These are phyloP conservation scores for Drosophila imparisetae DNA, from an alignment of 2,888 invertebrate species.

Conservation along the genomic window DNA sequence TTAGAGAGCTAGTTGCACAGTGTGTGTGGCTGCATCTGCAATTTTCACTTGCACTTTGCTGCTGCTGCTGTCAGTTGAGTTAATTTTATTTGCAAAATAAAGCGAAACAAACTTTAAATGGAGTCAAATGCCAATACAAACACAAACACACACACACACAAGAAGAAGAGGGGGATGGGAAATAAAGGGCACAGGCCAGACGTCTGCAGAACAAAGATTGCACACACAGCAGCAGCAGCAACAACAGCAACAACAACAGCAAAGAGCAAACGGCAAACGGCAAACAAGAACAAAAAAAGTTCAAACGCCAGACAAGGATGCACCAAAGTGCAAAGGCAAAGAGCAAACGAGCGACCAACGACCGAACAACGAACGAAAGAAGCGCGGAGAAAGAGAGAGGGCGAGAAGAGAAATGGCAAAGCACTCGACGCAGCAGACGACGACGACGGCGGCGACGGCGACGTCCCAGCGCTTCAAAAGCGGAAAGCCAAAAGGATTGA, in stretches of 20 bases:
- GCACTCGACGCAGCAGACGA: conserved; percentile 69
- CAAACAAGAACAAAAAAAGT: conserved; percentile 69
- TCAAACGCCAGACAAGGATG: conserved; percentile 80
- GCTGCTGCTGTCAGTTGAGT: conserved; percentile 69
- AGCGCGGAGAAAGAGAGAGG: neutral
- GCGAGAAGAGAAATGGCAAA: conserved; percentile 43
- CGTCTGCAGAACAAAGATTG: conserved; percentile 81
- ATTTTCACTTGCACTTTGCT: conserved; percentile 76
- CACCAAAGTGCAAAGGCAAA: conserved; percentile 81
- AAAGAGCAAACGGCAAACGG: conserved; percentile 37
- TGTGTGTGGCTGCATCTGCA: conserved; percentile 49
- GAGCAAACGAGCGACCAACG: conserved; percentile 58
- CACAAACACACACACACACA: conserved; percentile 13
- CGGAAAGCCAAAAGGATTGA: conserved; percentile 80
- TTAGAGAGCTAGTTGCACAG: conserved; percentile 21
- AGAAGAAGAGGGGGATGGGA: neutral
- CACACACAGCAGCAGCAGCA: conserved; percentile 57
- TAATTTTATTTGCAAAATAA: conserved; percentile 81
- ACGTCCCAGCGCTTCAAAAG: conserved; percentile 66
- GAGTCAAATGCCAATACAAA: conserved; percentile 79
- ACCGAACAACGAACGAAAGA: conserved; percentile 46
- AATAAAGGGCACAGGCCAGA: conserved; percentile 56
- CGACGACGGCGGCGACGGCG: conserved; percentile 41
- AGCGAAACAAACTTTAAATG: conserved; percentile 80
- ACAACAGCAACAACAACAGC: conserved; percentile 30